Percentiles rank a stretch among this genome's conserved stretches.
phyloP scores from a whole-genome alignment of 2,888 invertebrate species.

The Morpho helenor region DNA sequence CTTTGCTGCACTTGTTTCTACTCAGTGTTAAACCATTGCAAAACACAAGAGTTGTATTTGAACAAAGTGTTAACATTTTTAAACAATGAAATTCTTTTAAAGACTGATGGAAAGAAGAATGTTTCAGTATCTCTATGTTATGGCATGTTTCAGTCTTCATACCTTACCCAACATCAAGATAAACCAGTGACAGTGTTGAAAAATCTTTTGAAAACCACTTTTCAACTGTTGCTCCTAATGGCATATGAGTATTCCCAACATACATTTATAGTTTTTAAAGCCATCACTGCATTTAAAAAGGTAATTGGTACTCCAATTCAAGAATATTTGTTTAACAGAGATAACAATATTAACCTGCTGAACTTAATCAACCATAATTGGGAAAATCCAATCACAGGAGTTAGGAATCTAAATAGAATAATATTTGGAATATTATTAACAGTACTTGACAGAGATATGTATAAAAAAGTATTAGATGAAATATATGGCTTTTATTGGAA shows the following conservation, averaged over 20 bases:
- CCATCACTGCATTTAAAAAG: slow-evolving; percentile 63
- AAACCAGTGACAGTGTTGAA: slow-evolving; percentile 27
- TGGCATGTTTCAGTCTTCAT: slow-evolving; percentile 67
- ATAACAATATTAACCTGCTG: slow-evolving; percentile 60
- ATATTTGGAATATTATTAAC: slow-evolving; percentile 63
- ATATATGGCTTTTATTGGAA: slow-evolving; percentile 76
- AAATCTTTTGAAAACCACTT: slow-evolving; percentile 37
- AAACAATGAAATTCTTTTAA: slow-evolving; percentile 34
- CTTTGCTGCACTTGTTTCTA: slow-evolving; percentile 65
- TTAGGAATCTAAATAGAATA: slow-evolving; percentile 71
- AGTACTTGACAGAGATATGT: slow-evolving; percentile 39
- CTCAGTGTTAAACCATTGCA: slow-evolving; percentile 41
- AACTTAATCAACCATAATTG: slow-evolving; percentile 79
- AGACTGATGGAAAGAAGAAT: slow-evolving; percentile 28
- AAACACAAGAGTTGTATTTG: slow-evolving; percentile 44
- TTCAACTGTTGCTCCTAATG: slow-evolving; percentile 50
- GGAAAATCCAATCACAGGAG: slow-evolving; percentile 79
- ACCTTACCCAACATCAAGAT: slow-evolving; percentile 34
- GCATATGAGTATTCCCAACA: slow-evolving; percentile 74
- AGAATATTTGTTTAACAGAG: slow-evolving; percentile 37
- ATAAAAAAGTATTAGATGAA: slow-evolving; percentile 42
- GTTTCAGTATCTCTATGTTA: slow-evolving; percentile 56
- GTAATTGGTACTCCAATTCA: slow-evolving; percentile 51
- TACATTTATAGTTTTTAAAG: slow-evolving; percentile 74
- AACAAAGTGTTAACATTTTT: slow-evolving; percentile 38